These are phyloP conservation scores for Prionailurus bengalensis DNA, from an alignment of 2,113 vertebrate species.

Conservation along the genomic window DNA sequence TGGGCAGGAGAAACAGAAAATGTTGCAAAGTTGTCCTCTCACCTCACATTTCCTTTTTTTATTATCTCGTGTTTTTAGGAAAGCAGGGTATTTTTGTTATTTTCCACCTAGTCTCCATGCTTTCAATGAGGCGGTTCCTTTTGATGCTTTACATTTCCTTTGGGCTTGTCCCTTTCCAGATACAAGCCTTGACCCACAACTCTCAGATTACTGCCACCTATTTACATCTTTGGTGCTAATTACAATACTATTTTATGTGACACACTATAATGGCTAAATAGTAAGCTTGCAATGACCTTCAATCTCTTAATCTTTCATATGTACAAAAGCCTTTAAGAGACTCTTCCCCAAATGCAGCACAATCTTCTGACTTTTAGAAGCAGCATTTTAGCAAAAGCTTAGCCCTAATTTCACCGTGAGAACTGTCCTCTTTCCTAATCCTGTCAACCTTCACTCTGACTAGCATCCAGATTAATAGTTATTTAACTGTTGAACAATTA, in stretches of 20 bases:
- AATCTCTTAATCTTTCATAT: not conserved
- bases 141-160: not conserved
- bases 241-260: not conserved
- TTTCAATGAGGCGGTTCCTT: not conserved
- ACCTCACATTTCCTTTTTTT: not conserved
- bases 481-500: slow-evolving; percentile 88
- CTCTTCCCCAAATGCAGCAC: not conserved
- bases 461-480: slow-evolving; percentile 86
- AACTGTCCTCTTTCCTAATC: slow-evolving; percentile 71
- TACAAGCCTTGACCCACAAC: not conserved
- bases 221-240: not conserved
- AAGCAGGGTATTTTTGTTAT: not conserved
- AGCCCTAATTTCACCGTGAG: not conserved
- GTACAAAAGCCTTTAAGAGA: not conserved
- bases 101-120: not conserved
- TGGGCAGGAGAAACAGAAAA: not conserved
- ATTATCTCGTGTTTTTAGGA: not conserved
- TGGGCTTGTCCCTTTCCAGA: not conserved
- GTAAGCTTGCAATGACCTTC: not conserved
- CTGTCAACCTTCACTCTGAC: slow-evolving; percentile 82
- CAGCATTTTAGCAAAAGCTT: not conserved
- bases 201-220: not conserved
- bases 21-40: not conserved
- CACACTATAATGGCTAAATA: not conserved
- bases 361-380: not conserved